Percentiles rank a stretch among this genome's conserved stretches.
These are phyloP conservation scores for Ectropis grisescens DNA, from an alignment of 1,140 invertebrate species.

Conservation along the genomic window DNA sequence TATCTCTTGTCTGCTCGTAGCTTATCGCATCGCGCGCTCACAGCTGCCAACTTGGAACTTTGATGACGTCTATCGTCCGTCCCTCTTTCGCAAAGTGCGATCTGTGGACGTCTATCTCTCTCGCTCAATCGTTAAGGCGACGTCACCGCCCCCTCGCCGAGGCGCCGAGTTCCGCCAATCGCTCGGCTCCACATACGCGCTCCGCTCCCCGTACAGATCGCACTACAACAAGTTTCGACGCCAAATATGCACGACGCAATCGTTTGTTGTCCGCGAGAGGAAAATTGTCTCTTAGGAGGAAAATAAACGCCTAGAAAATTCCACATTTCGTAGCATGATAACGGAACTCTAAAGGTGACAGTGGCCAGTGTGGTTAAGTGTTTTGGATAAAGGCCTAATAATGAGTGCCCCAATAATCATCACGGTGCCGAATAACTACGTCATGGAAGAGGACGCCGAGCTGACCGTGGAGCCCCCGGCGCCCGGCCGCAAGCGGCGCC, in stretches of 20 bases:
- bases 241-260: constrained; percentile 55
- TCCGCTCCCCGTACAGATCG: constrained; percentile 26
- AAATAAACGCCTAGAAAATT: constrained; percentile 24
- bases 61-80: too few species aligned
- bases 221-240: constrained; percentile 33
- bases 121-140: constrained; percentile 17
- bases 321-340: too few species aligned
- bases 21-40: too few species aligned
- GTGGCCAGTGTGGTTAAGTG: too few species aligned
- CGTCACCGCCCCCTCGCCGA: constrained; percentile 22
- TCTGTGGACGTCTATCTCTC: too few species aligned
- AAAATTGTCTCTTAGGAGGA: constrained; percentile 34
- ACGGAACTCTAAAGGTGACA: too few species aligned
- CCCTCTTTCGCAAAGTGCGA: too few species aligned
- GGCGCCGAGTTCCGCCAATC: constrained; percentile 32
- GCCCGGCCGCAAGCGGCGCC: constrained; percentile 74
- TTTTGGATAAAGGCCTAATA: constrained; percentile 12
- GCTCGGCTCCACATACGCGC: constrained; percentile 45
- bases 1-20: too few species aligned
- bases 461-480: constrained; percentile 51
- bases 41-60: too few species aligned
- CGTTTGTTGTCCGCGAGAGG: constrained; percentile 27
- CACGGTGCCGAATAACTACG: constrained; percentile 68
- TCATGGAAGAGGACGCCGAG: constrained; percentile 67
- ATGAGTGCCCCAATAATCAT: constrained; percentile 69